phyloP scores from a whole-genome alignment of 2,797 vertebrate genomes.

The Philypnodon macrostomus region DNA sequence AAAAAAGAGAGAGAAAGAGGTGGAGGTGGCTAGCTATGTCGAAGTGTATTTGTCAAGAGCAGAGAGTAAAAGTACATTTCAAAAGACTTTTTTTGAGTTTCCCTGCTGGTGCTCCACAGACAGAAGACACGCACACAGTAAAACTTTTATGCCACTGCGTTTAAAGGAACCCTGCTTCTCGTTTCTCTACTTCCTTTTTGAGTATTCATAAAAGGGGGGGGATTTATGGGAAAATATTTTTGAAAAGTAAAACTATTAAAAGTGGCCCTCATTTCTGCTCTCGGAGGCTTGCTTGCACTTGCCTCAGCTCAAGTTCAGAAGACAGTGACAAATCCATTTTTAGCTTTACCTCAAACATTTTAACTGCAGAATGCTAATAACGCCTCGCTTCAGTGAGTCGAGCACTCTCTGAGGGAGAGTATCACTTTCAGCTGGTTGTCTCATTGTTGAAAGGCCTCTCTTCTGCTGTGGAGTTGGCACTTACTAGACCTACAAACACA shows the following conservation, averaged over 20 bases:
- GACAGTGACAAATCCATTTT: slow-evolving; percentile 75
- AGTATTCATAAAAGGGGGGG: not conserved
- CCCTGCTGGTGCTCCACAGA: slow-evolving; percentile 14
- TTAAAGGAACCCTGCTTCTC: slow-evolving; percentile 26
- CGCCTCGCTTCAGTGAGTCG: slow-evolving; percentile 61
- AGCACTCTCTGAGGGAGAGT: slow-evolving; percentile 51
- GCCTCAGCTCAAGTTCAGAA: slow-evolving; percentile 61
- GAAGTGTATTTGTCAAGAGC: slow-evolving; percentile 22
- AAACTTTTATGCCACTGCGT: slow-evolving; percentile 17
- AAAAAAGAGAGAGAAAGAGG: slow-evolving; percentile 26
- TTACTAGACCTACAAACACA: slow-evolving; percentile 3
- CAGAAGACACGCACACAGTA: slow-evolving; percentile 5
- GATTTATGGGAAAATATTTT: slow-evolving; percentile 1
- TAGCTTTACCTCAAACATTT: slow-evolving; percentile 69
- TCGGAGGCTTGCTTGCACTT: slow-evolving; percentile 67
- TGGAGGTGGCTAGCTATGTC: slow-evolving; percentile 29
- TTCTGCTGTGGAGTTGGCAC: slow-evolving; percentile 23
- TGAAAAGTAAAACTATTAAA: slow-evolving; percentile 67
- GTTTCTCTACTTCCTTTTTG: slow-evolving; percentile 2
- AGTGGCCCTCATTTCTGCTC: slow-evolving; percentile 64
- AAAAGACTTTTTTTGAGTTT: slow-evolving; percentile 21
- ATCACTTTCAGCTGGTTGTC: slow-evolving; percentile 68
- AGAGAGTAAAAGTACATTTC: slow-evolving; percentile 33
- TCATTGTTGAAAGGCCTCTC: slow-evolving; percentile 50
- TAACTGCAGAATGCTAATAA: slow-evolving; percentile 71